Evolutionary conservation across 1,140 invertebrate species (phyloP), one percentile per base, ranked within the genome.

Genomic region (Melanaphis sacchari): DNA sequence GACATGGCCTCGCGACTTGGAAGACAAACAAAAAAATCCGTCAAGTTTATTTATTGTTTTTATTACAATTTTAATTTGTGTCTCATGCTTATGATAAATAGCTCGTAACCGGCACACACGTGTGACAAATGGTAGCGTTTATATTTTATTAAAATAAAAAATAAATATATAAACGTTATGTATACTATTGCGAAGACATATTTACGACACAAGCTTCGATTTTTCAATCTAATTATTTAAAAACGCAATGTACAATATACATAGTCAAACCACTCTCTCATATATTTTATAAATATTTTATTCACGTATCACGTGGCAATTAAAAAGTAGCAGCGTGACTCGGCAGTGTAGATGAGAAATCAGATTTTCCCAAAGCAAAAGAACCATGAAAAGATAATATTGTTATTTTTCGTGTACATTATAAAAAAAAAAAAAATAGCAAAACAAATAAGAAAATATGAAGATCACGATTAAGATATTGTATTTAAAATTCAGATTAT

Each of bases 41-140:
- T 92, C 91, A 92, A 82, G 91, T 49, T 76, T 92, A 81, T 92
- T 92, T 92, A 92, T 92, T 82, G 91, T 92, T 92, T 92, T 76
- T 92, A 92, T 76, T 84, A 92, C 66, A 46, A 46, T 91, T 92
- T 92, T 92, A 92, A 92, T 92, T 92, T 92, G 59, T 84, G 91
- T 92, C 91, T 82, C 26, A 43, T 82, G 26, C 91, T 49, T 52
- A 81, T 91, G 91, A 92, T 81, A 92, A 92, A 92, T 92, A 92
- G 76, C 36, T 22, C 9, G 22, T 38, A 38, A 52, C 91, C 40
- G 76, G n/a, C 43, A 38, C 59, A 76, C 90, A 91, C 90, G 90
- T 66, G 52, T 91, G 90, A 91, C 90, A 91, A 91, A 91, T 46
- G 59, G 41, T 91, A 91, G 49, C 49, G 36, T 89, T 89, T 89